Base-by-base conservation (phyloP, 2,797 vertebrate genomes). In the Pristis pectinata region DNA sequence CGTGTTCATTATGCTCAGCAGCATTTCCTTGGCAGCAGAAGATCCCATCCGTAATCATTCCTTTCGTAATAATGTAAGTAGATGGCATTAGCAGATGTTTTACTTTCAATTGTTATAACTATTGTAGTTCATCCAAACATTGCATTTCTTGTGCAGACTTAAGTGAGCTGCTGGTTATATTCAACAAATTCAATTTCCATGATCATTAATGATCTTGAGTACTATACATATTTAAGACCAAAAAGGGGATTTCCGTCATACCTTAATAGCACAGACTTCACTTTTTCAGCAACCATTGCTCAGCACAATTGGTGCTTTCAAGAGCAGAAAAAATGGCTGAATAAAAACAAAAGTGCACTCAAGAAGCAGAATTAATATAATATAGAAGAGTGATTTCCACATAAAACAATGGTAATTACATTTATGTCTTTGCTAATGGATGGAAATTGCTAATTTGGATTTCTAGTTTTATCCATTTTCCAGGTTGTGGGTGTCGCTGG, bases 1-100 rank as follows among this genome's bases (percentile, higher is more conserved):
- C 41, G 98, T 99, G 95, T 99, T 99, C 98, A 99, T 99, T 97
- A 99, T 99, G 99, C 98, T 99, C 96, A 99, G 99, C 97, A 99
- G 99, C 0, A 98, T 98, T 24, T 99, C 99, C 5, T 98, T 99
- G 0, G 99, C 99, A 8, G 99, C 99, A 0, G 99, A 99, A 96
- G 99, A 99, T 96, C 99, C 99, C 3, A 99, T 99, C 96, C 97
- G 99, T 95, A 99, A 98, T 96, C 98, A 98, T 95, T 99, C 99
- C 17, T 98, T 98, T 96, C 97, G 99, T 96, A 99, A 99, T 96
- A 99, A 98, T 76, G 99, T 99, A 98, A 99, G 99, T 96, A 83
- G 53, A 41, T 91, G 24, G 6, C 15, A 1, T 27, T 19, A n/a
- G 61, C 37, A 22, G n/a, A 24, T 67, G 9, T 91, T 91, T 41